phyloP scores from a whole-genome alignment of 2,797 vertebrate species.

The Danionella dracula region DNA sequence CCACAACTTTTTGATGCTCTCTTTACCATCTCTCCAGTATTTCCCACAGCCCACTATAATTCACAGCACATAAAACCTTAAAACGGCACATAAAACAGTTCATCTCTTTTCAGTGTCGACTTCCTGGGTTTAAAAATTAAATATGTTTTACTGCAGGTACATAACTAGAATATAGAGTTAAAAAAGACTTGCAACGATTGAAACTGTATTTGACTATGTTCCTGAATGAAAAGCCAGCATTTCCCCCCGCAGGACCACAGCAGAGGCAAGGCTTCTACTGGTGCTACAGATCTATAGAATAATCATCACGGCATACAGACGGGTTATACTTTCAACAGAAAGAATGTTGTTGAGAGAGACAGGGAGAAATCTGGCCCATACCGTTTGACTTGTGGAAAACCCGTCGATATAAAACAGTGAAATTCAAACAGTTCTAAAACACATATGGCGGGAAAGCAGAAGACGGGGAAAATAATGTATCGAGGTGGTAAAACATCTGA shows the following conservation, averaged over 20 bases:
- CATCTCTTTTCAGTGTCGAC: slow-evolving; percentile 75
- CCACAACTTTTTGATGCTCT: slow-evolving; percentile 42
- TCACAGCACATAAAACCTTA: slow-evolving; percentile 78
- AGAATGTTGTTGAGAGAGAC: slow-evolving; percentile 25
- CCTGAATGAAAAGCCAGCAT: neutral
- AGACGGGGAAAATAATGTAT: slow-evolving; percentile 17
- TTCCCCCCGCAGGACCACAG: neutral
- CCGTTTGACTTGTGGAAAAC: neutral
- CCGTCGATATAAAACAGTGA: slow-evolving; percentile 22
- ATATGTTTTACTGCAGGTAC: slow-evolving; percentile 73
- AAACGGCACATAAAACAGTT: slow-evolving; percentile 81
- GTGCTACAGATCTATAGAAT: slow-evolving; percentile 25
- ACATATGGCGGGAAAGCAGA: slow-evolving; percentile 9
- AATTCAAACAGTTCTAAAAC: slow-evolving; percentile 30
- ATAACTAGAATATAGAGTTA: slow-evolving; percentile 68
- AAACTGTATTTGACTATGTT: slow-evolving; percentile 40
- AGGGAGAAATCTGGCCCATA: neutral
- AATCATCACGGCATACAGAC: slow-evolving; percentile 16
- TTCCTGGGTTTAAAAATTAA: slow-evolving; percentile 72
- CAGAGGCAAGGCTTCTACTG: neutral
- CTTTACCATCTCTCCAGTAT: slow-evolving; percentile 49
- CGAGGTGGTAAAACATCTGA: slow-evolving; percentile 25
- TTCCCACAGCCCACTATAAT: slow-evolving; percentile 67
- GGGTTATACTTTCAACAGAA: neutral
- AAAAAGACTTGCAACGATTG: slow-evolving; percentile 45